Percentiles rank a stretch among this genome's conserved stretches.
Evolutionary conservation across 2,797 vertebrate genomes (phyloP).

Genomic region (Sebastes matsubarae): DNA sequence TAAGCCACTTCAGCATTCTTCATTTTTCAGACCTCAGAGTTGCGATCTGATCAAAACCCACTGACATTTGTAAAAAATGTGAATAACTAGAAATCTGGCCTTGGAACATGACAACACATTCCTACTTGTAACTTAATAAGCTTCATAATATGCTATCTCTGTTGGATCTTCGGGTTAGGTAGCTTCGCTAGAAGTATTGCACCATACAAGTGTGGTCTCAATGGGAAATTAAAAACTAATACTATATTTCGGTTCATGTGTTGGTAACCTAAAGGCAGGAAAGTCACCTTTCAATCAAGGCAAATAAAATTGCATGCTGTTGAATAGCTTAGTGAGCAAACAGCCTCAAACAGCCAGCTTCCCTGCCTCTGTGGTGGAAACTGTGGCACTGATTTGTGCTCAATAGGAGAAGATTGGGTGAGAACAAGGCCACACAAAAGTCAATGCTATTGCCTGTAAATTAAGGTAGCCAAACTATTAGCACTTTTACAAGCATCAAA

Average conservation of each 20-base stretch:
- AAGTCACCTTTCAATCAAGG: neutral
- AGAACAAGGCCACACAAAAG: neutral
- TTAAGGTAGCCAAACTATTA: neutral
- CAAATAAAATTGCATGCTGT: neutral
- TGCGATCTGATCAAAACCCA: too few species aligned
- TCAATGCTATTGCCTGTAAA: neutral
- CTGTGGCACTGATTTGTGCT: neutral
- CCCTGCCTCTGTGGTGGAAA: neutral
- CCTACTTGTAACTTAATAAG: neutral
- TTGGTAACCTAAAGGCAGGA: neutral
- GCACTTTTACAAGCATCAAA: neutral
- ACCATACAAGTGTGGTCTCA: neutral
- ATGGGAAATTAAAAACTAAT: neutral
- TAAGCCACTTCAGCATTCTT: too few species aligned
- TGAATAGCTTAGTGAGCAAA: neutral
- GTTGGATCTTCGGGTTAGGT: neutral
- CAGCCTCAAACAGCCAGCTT: neutral
- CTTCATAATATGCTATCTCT: rapidly evolving
- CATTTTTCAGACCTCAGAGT: rapidly evolving
- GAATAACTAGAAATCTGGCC: neutral
- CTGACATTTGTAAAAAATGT: too few species aligned
- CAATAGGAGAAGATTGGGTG: neutral
- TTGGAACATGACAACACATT: neutral
- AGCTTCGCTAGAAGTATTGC: neutral
- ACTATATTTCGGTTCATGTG: neutral